phyloP scores from a whole-genome alignment of 2,113 vertebrate species.

The Butorides virescens region DNA sequence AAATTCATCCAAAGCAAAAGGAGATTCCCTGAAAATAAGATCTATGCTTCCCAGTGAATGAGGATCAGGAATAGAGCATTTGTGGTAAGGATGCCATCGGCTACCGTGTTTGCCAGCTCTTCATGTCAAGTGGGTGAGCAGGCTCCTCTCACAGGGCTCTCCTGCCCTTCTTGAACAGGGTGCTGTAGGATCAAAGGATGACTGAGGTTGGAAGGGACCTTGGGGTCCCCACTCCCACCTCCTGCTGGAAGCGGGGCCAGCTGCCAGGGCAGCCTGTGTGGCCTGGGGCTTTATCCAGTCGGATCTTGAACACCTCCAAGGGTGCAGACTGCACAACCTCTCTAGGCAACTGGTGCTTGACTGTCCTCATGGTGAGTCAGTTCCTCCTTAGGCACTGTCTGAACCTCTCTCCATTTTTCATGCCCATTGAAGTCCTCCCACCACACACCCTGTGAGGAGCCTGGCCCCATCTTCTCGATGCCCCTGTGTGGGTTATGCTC shows the following conservation, averaged over 20 bases:
- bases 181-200: not conserved
- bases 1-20: not conserved
- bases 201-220: not conserved
- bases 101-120: not conserved
- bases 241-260: not conserved
- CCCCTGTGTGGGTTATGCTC: not conserved
- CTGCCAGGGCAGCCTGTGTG: not conserved
- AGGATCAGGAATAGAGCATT: not conserved
- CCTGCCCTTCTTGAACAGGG: not conserved
- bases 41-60: not conserved
- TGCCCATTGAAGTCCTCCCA: not conserved
- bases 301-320: not conserved
- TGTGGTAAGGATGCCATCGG: not conserved
- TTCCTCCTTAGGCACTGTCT: not conserved
- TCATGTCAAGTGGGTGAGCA: not conserved
- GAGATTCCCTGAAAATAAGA: not conserved
- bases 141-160: not conserved
- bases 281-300: not conserved
- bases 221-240: not conserved
- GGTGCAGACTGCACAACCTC: not conserved
- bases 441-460: not conserved
- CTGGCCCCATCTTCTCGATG: fast-evolving
- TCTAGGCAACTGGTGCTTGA: not conserved
- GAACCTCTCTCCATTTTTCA: not conserved
- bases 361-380: not conserved